Evolutionary conservation across 2,888 invertebrate genomes (phyloP).

Genomic region (Drosophila robusta): DNA sequence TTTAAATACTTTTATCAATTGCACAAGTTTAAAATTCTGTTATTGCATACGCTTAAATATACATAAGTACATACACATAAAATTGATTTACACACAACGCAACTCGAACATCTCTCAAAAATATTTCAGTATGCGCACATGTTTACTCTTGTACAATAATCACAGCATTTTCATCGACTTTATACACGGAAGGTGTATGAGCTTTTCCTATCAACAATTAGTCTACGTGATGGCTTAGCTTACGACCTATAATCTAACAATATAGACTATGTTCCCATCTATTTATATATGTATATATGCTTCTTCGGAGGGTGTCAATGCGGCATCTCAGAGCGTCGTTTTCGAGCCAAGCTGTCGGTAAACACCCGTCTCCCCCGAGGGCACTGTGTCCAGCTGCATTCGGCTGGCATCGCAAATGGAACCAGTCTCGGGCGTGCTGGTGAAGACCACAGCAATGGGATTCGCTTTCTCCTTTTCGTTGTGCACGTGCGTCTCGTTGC

Average conservation of each 20-base stretch:
- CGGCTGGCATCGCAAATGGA: slow-evolving; percentile 58
- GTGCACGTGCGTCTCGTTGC: slow-evolving; percentile 62
- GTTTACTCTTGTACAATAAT: slow-evolving; percentile 71
- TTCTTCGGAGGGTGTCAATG: slow-evolving; percentile 24
- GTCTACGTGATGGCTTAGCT: slow-evolving; percentile 64
- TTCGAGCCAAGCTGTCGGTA: slow-evolving; percentile 74
- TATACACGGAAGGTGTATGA: slow-evolving; percentile 44
- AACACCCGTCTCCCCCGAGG: slow-evolving; percentile 68
- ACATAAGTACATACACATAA: slow-evolving; percentile 70
- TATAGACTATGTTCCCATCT: slow-evolving; percentile 42
- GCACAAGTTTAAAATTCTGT: slow-evolving; percentile 50
- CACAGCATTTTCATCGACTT: slow-evolving; percentile 83
- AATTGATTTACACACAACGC: slow-evolving; percentile 56
- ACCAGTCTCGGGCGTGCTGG: slow-evolving; percentile 24
- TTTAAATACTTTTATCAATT: slow-evolving; percentile 57
- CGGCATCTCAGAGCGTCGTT: slow-evolving; percentile 59
- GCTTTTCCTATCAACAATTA: slow-evolving; percentile 49
- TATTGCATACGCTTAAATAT: slow-evolving; percentile 49
- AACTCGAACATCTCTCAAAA: slow-evolving; percentile 50
- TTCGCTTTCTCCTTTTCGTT: slow-evolving; percentile 55
- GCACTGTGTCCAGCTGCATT: slow-evolving; percentile 67
- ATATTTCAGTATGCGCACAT: slow-evolving; percentile 38
- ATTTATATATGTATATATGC: slow-evolving; percentile 23
- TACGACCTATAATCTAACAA: slow-evolving; percentile 50
- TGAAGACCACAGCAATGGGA: slow-evolving; percentile 75